Evolutionary conservation across 1,140 invertebrate species (phyloP), one percentile per base, ranked within the genome.

Genomic region (Colletes latitarsis): DNA sequence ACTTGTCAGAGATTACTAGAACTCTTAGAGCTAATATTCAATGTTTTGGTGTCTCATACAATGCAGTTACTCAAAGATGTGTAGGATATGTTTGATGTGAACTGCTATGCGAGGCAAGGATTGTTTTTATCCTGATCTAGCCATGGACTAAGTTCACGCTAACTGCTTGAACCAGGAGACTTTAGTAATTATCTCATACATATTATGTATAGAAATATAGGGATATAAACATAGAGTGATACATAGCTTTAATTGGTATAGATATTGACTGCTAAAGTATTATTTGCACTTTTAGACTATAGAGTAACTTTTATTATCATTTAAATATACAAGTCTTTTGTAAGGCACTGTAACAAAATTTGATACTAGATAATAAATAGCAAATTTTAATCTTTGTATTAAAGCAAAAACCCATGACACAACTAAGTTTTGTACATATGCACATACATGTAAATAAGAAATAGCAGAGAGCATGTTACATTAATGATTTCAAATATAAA

Each of bases 91-190:
- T 83, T 81, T 15, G 57, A 49, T 81, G 62, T 79, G 79, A 81
- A 84, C 60, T 86, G 74, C 72, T 84, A 86, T 86, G 84, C 70
- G 79, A 88, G 86, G 84, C 82, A 88, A 88, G 72, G 75, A 82
- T 88, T 79, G 58, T 86, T 86, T 88, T 88, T 86, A 77, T 77
- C 81, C 81, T 78, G 62, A 83, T 88, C 71, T 82, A 86, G 82
- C 77, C 63, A 88, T 86, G 83, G 75, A 86, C 77, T 88, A 85
- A 88, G 86, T 88, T 88, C 68, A 88, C 81, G 75, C 80, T 84
- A 79, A 67, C 74, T 88, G 85, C 66, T 77, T 67, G 77, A 86
- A 82, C 70, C 83, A 84, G 75, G 72, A 52, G 67, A 82, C 39
- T 55, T 52, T 62, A 52, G 43, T 66, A 55, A 55, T 63, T 60